A percentile compares a stretch with the other conserved stretches of the same genome.
Conservation (phyloP, 2,797 vertebrate genomes). For the Macrochelys suwanniensis region DNA sequence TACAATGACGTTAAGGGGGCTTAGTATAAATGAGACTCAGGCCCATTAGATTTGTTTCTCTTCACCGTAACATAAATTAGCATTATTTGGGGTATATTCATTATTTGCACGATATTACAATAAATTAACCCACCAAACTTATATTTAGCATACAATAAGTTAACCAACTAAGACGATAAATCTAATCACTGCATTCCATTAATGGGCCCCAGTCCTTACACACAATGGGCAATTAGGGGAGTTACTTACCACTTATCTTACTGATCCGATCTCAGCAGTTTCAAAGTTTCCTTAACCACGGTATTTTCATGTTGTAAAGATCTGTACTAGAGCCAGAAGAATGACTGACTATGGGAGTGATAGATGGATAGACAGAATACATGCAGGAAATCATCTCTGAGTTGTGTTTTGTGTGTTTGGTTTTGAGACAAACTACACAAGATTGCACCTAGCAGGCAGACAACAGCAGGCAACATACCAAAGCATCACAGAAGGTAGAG, state of each 20-base stretch:
- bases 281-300: rapidly evolving
- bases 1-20: conserved; percentile 31
- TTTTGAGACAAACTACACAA: not conserved
- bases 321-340: not conserved
- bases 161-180: conserved; percentile 51
- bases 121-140: conserved; percentile 53
- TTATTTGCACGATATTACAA: conserved; percentile 51
- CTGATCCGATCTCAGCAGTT: not conserved
- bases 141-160: conserved; percentile 63
- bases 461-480: conserved; percentile 32
- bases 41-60: conserved; percentile 9
- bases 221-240: too few species aligned
- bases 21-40: conserved; percentile 20
- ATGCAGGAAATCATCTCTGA: not conserved
- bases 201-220: not conserved
- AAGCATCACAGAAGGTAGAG: conserved; percentile 38
- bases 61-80: conserved; percentile 40
- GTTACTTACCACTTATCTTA: too few species aligned
- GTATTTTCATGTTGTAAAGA: not conserved
- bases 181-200: conserved; percentile 40
- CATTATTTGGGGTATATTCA: not conserved
- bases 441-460: conserved; percentile 11
- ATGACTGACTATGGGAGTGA: not conserved
- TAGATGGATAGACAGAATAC: not conserved
- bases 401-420: not conserved